Evolutionary conservation across 1,140 invertebrate genomes (phyloP).

Genomic region (Drosophila nikananu): DNA sequence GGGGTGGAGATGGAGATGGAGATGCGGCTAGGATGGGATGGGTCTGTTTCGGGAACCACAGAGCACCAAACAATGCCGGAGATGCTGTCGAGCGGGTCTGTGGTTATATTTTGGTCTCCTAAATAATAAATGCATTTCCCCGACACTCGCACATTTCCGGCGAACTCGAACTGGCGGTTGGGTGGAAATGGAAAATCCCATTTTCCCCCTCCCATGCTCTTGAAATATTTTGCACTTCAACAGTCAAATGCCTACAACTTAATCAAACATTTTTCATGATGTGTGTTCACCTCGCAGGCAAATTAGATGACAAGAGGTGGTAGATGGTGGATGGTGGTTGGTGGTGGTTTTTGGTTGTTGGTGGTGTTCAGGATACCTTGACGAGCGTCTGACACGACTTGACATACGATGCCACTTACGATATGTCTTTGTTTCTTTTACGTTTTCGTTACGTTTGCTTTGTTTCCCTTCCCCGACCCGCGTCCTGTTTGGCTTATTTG

Average conservation of each 20-base stretch:
- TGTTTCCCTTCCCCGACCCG: not conserved
- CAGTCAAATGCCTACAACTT: constrained; percentile 69
- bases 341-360: not conserved
- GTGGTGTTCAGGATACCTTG: constrained; percentile 29
- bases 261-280: constrained; percentile 63
- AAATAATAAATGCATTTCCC: constrained; percentile 72
- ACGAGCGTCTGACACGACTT: constrained; percentile 75
- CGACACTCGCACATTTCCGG: constrained; percentile 29
- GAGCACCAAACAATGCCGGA: constrained; percentile 40
- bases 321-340: constrained; percentile 6
- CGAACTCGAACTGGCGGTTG: constrained; percentile 14
- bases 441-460: constrained; percentile 51
- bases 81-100: constrained; percentile 40
- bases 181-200: constrained; percentile 21
- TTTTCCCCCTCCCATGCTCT: not conserved
- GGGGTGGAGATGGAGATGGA: not conserved
- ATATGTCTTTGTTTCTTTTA: constrained; percentile 78
- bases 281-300: constrained; percentile 62
- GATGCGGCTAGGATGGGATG: not conserved
- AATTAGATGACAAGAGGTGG: constrained; percentile 67
- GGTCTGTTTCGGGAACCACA: constrained; percentile 21
- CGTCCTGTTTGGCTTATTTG: constrained; percentile 19
- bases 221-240: constrained; percentile 59
- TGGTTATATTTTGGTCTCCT: constrained; percentile 56
- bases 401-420: constrained; percentile 83